These are phyloP conservation scores for Conger conger DNA, from an alignment of 2,113 vertebrate species.

Conservation along the genomic window DNA sequence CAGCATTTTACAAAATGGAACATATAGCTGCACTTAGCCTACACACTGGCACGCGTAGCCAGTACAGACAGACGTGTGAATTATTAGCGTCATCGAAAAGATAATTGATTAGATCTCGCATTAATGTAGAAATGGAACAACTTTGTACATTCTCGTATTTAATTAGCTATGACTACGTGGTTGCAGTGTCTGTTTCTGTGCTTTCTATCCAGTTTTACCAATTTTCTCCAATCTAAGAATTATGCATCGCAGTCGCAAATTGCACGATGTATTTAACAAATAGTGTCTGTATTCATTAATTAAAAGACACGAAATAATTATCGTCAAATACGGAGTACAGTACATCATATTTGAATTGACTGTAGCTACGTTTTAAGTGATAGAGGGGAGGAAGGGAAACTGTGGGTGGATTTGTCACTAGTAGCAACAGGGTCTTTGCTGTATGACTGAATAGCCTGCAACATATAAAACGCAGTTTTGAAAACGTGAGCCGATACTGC, in stretches of 20 bases:
- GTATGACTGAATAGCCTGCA: conserved; percentile 2
- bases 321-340: not conserved
- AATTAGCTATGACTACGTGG: not conserved
- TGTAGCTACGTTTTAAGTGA: conserved; percentile 23
- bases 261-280: not conserved
- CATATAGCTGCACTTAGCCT: not conserved
- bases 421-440: conserved; percentile 42
- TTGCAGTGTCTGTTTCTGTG: not conserved
- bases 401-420: conserved; percentile 42
- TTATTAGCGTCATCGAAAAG: not conserved
- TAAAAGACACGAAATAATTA: not conserved
- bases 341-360: not conserved
- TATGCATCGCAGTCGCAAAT: not conserved
- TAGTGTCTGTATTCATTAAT: not conserved
- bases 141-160: not conserved
- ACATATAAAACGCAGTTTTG: not conserved
- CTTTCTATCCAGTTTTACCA: too few relatives aligned
- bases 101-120: not conserved
- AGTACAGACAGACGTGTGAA: not conserved
- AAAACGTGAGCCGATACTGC: conserved; percentile 1
- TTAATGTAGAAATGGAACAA: not conserved
- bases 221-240: too few relatives aligned
- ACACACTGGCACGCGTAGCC: not conserved
- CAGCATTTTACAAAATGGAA: conserved; percentile 26
- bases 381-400: conserved; percentile 23